Percentiles rank a stretch among this genome's conserved stretches.
Conservation (phyloP, 2,797 vertebrate genomes). For the Galago senegalensis region DNA sequence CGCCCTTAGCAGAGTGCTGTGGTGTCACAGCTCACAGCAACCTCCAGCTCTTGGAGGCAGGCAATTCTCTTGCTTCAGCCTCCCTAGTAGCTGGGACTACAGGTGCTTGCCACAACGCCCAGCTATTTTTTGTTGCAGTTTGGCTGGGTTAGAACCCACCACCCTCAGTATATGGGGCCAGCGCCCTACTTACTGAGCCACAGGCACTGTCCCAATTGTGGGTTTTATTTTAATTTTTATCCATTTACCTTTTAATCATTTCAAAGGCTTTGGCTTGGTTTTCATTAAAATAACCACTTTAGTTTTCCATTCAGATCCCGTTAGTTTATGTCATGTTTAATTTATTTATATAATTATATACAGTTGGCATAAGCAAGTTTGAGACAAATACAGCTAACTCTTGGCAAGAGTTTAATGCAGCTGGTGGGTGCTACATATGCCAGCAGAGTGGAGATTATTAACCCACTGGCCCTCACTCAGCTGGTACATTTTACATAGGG, state of each 20-base stretch:
- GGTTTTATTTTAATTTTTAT: conserved; percentile 40
- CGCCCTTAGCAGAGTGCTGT: no score
- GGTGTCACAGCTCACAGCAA: no score
- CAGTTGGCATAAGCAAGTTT: conserved; percentile 6
- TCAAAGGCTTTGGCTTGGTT: background rate
- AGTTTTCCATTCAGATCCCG: conserved; percentile 8
- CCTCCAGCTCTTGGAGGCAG: no score
- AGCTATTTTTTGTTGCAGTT: no score
- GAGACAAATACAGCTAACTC: background rate
- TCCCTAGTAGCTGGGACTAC: no score
- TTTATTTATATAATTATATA: background rate
- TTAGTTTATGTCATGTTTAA: conserved; percentile 28
- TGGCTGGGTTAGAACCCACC: no score
- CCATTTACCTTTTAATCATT: background rate
- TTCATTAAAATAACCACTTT: conserved; percentile 16
- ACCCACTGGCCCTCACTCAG: background rate
- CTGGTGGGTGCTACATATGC: background rate
- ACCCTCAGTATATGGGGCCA: no score
- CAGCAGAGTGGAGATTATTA: background rate
- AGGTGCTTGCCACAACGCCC: no score
- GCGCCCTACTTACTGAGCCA: no score
- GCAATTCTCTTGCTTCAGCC: no score
- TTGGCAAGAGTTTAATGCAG: conserved; percentile 10
- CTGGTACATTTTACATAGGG: background rate
- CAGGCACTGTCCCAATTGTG: background rate